Percentiles rank a stretch among this genome's conserved stretches.
Evolutionary conservation across 2,797 vertebrate genomes (phyloP).

Genomic region (Heliangelus exortis): DNA sequence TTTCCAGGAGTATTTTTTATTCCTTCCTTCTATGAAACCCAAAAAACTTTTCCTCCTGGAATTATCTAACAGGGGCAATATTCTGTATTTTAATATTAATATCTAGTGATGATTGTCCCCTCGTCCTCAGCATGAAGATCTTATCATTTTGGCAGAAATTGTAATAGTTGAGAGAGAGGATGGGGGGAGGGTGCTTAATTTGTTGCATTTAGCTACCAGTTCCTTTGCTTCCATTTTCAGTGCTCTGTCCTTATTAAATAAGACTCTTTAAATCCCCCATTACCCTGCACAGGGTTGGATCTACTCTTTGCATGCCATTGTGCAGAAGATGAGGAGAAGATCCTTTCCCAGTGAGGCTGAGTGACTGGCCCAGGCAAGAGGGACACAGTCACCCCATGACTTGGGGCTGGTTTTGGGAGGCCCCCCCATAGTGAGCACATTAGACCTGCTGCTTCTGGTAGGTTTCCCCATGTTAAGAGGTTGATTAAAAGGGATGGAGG

Average conservation of each 20-base stretch:
- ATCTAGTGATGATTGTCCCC: neutral
- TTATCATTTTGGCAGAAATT: neutral
- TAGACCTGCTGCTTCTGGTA: neutral
- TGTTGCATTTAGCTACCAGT: neutral
- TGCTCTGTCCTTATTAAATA: neutral
- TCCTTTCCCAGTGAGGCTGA: neutral
- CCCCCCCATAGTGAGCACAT: fast-evolving
- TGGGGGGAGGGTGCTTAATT: neutral
- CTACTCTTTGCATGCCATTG: neutral
- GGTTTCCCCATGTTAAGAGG: neutral
- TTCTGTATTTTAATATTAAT: neutral
- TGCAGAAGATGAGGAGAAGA: neutral
- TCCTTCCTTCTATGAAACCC: neutral
- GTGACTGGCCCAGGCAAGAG: neutral
- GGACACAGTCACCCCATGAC: neutral
- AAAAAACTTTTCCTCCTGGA: neutral
- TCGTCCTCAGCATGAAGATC: neutral
- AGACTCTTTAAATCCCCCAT: neutral
- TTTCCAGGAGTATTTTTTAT: neutral
- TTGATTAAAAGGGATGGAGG: neutral
- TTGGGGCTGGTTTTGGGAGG: neutral
- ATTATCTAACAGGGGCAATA: neutral
- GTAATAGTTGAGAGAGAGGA: neutral
- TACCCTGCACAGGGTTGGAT: neutral
- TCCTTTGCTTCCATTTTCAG: neutral